A percentile compares a stretch with the other conserved stretches of the same genome.
Conservation (phyloP, 2,888 invertebrate genomes). For the Scaeva pyrastri region DNA sequence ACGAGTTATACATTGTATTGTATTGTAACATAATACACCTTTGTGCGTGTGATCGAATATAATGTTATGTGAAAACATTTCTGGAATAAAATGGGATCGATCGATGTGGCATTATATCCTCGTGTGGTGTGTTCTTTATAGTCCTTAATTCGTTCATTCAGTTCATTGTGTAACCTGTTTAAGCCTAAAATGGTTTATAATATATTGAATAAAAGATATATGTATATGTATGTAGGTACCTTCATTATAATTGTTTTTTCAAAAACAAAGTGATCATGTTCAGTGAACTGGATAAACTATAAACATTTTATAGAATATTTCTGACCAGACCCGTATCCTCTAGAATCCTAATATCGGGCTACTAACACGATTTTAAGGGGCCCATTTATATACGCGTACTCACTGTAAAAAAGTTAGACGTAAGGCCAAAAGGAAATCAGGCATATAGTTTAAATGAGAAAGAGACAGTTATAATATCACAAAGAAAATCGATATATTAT, state of each 20-base stretch:
- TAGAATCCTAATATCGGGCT: not conserved
- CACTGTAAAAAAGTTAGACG: too few species aligned
- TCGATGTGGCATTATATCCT: constrained; percentile 70
- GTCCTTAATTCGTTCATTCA: constrained; percentile 62
- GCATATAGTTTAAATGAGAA: too few species aligned
- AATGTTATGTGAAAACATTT: constrained; percentile 25
- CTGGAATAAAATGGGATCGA: constrained; percentile 53
- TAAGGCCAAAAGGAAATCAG: too few species aligned
- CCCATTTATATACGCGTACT: not conserved
- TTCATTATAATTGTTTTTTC: not conserved
- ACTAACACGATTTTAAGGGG: not conserved
- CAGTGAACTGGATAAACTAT: constrained; percentile 23
- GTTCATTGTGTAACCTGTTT: constrained; percentile 53
- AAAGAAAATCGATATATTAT: too few species aligned
- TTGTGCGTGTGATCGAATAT: constrained; percentile 2
- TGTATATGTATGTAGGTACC: constrained; percentile 3
- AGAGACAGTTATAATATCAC: too few species aligned
- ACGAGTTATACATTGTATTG: not conserved
- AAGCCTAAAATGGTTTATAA: constrained; percentile 9
- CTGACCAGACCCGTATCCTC: not conserved
- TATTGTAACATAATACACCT: constrained; percentile 15
- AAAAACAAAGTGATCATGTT: constrained; percentile 66
- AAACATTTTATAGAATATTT: not conserved
- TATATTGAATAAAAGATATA: too few species aligned
- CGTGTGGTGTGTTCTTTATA: constrained; percentile 44